phyloP scores from a whole-genome alignment of 2,888 invertebrate species.

The Meandrusa payeni region DNA sequence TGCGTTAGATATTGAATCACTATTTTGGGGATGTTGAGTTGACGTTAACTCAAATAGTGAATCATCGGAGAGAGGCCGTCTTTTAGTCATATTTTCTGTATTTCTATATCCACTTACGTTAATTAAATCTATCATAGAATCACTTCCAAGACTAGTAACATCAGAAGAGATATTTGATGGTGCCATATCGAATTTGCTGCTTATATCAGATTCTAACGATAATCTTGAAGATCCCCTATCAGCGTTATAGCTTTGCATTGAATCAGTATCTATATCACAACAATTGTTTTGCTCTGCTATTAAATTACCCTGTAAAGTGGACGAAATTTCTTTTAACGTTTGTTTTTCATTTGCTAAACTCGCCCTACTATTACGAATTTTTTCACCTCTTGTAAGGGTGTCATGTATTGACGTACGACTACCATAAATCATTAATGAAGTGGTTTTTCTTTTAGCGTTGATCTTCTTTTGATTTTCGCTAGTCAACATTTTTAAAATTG shows the following conservation, averaged over 20 bases:
- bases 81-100: slow-evolving; percentile 83
- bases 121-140: slow-evolving; percentile 79
- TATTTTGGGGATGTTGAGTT: slow-evolving; percentile 75
- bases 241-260: slow-evolving; percentile 66
- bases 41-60: slow-evolving; percentile 85
- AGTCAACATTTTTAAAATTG: slow-evolving; percentile 73
- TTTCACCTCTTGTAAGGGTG: slow-evolving; percentile 73
- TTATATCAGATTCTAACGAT: slow-evolving; percentile 72
- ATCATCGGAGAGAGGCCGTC: slow-evolving; percentile 88
- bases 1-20: slow-evolving; percentile 73
- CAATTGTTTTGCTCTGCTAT: slow-evolving; percentile 59
- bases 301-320: slow-evolving; percentile 49
- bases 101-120: slow-evolving; percentile 66
- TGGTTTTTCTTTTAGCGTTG: slow-evolving; percentile 68
- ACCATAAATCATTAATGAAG: slow-evolving; percentile 75
- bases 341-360: slow-evolving; percentile 61
- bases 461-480: slow-evolving; percentile 69
- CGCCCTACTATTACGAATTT: slow-evolving; percentile 69
- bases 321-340: slow-evolving; percentile 46
- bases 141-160: slow-evolving; percentile 63
- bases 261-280: slow-evolving; percentile 67
- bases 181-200: slow-evolving; percentile 71
- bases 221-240: slow-evolving; percentile 70
- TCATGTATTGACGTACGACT: slow-evolving; percentile 75
- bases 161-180: slow-evolving; percentile 68